phyloP scores from a whole-genome alignment of 2,797 vertebrate genomes.

The Lacerta agilis region DNA sequence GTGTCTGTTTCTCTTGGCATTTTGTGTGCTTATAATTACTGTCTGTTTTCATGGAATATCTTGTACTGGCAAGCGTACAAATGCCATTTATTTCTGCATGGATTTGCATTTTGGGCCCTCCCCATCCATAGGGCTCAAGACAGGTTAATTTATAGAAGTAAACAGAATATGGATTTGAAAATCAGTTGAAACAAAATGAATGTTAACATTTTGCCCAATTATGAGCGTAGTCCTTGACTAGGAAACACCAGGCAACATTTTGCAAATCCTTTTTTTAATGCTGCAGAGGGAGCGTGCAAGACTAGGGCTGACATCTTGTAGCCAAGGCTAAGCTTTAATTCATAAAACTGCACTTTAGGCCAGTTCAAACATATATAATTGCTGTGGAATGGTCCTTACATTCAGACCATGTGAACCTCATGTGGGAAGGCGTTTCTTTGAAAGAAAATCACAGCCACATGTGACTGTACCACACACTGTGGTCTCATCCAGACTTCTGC shows the following conservation, averaged over 20 bases:
- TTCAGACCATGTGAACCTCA: not conserved
- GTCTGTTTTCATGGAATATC: conserved; percentile 5
- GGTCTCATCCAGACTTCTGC: too few relatives aligned
- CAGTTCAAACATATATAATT: not conserved
- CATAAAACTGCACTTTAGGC: not conserved
- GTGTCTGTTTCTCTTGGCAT: conserved; percentile 56
- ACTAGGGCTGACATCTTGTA: not conserved
- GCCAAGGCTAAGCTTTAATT: not conserved
- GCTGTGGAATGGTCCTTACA: not conserved
- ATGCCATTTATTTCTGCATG: not conserved
- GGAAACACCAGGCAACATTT: not conserved
- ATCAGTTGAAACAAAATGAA: not conserved
- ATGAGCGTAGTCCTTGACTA: not conserved
- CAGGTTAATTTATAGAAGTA: not conserved
- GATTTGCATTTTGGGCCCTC: not conserved
- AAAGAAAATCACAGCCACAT: not conserved
- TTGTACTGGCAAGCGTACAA: not conserved
- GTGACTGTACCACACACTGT: not conserved
- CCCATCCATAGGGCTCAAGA: not conserved
- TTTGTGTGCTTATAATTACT: conserved; percentile 51
- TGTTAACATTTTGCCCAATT: not conserved
- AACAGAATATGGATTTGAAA: not conserved
- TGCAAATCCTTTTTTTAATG: not conserved
- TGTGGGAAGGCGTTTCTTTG: not conserved
- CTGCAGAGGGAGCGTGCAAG: not conserved